Evolutionary conservation across 92 coral and sea anemone species (phyloP), one percentile per base, ranked within the genome.

Genomic region (Pocillopora meandrina): DNA sequence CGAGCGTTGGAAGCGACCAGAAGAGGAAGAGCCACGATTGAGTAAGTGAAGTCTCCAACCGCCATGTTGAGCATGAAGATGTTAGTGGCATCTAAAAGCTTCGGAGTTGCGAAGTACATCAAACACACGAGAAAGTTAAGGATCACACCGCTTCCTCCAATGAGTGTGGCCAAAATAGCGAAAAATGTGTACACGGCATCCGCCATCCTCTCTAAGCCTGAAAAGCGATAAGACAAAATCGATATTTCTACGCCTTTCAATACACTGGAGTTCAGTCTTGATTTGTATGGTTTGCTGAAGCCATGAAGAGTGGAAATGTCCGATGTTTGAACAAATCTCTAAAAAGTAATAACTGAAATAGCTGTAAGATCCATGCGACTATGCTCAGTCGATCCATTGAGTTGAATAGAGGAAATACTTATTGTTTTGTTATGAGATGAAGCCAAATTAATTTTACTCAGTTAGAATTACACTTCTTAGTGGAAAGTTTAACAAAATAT

Each of bases 21-120:
- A 16, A 77, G 13, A 2, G 83, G 76, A 56, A 77, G 60, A 11
- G 88, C 82, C 3, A 76, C 64, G 9, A 66, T 1, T 2, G 88
- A 84, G 26, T 76, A 84, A 18, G 56, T 5, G 4, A 84, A 23
- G 76, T 84, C 83, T 2, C 88, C 66, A 16, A 69, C 20, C 18
- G 88, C 57, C 61, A 84, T 84, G 68, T 77, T 84, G 42, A 84
- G 66, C 10, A 84, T 66, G 47, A 84, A 75, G 76, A 84, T 67
- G 52, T 84, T 84, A 23, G 88, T 21, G 18, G 88, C 70, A 65
- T 84, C 83, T 56, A 84, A 49, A 17, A 84, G 76, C 23, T 17
- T 31, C n/a, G 82, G 82, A 7, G 20, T 65, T 56, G 31, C 13
- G 74, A 58, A 17, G 56, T 75, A 84, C 10, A 56, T 55, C 14